These are phyloP conservation scores for Drosophila pegasa DNA, from an alignment of 2,888 invertebrate genomes.

Conservation along the genomic window DNA sequence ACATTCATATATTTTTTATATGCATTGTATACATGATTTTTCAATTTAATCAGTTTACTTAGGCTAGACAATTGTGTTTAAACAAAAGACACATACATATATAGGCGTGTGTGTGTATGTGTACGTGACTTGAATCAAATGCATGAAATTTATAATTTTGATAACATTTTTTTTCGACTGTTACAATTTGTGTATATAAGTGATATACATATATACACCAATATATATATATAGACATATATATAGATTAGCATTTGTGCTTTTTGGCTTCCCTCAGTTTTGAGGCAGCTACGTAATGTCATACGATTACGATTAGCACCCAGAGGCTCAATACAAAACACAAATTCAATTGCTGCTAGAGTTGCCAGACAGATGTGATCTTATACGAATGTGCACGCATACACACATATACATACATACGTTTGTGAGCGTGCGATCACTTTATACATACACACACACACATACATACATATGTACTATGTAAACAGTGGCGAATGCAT, in stretches of 20 bases:
- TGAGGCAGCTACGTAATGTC: conserved; percentile 1
- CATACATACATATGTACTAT: background rate
- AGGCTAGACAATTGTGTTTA: conserved; percentile 10
- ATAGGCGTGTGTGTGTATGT: conserved; percentile 3
- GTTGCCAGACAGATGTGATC: conserved; percentile 4
- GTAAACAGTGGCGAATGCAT: background rate
- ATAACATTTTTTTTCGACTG: conserved; percentile 35
- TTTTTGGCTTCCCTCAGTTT: background rate
- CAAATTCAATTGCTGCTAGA: conserved; percentile 18
- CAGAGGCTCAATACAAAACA: conserved; percentile 4
- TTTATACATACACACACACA: background rate
- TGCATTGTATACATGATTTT: conserved; percentile 13
- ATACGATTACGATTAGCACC: conserved; percentile 36
- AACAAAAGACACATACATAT: conserved; percentile 1
- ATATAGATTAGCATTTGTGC: conserved; percentile 13
- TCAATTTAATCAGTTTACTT: conserved; percentile 45
- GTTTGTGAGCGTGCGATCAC: background rate
- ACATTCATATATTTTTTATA: conserved; percentile 7
- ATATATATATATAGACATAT: background rate
- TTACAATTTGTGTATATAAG: conserved; percentile 16
- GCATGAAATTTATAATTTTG: conserved; percentile 43
- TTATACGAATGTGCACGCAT: background rate
- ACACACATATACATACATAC: background rate
- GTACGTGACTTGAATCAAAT: conserved; percentile 46
- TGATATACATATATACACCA: background rate